These are phyloP conservation scores for Formica selysi DNA, from an alignment of 1,140 invertebrate genomes.

Conservation along the genomic window DNA sequence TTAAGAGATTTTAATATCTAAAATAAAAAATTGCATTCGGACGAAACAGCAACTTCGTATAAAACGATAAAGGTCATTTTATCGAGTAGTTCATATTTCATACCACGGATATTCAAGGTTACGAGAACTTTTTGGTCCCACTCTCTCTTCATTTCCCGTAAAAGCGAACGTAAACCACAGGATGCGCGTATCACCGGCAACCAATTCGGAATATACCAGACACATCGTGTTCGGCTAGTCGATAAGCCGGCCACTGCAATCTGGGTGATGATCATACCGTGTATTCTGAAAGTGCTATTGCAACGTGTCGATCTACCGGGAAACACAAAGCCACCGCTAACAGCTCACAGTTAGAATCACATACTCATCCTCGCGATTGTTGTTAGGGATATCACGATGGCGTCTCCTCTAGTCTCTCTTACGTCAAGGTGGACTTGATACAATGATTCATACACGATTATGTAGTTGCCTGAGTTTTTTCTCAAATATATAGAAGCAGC, in stretches of 20 bases:
- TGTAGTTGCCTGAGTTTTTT: background rate
- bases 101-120: slow-evolving; percentile 37
- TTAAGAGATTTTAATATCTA: background rate
- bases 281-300: slow-evolving; percentile 42
- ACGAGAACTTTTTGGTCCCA: slow-evolving; percentile 26
- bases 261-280: slow-evolving; percentile 37
- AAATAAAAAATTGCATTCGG: background rate
- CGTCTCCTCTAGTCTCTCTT: background rate
- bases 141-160: slow-evolving; percentile 4
- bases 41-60: background rate
- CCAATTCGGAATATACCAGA: slow-evolving; percentile 15
- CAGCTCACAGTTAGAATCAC: slow-evolving; percentile 20
- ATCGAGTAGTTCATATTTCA: background rate
- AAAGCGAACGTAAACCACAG: slow-evolving; percentile 56
- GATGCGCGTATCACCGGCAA: slow-evolving; percentile 16
- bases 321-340: slow-evolving; percentile 39
- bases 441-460: background rate
- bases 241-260: slow-evolving; percentile 57
- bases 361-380: background rate
- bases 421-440: background rate
- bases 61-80: slow-evolving; percentile 16
- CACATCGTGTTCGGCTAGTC: slow-evolving; percentile 9
- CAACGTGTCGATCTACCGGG: slow-evolving; percentile 29
- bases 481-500: background rate
- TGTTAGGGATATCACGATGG: background rate